Evolutionary conservation across 2,888 invertebrate genomes (phyloP).

Genomic region (Cataglyphis cursor): DNA sequence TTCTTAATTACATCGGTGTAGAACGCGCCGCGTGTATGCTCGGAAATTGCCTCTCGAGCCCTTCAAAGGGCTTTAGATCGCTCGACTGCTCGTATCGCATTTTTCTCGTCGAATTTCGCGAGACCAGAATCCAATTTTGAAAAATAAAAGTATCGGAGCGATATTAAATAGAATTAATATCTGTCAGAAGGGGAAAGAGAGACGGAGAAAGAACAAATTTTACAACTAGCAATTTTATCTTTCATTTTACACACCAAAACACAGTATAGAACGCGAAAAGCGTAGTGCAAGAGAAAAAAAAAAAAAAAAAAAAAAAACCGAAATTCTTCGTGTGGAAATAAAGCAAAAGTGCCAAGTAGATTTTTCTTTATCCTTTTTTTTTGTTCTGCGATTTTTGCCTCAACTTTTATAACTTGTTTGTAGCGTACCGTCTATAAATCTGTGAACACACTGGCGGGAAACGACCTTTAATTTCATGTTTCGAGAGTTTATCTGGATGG

Average conservation of each 20-base stretch:
- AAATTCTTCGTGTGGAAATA: not conserved
- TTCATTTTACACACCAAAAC: not conserved
- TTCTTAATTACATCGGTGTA: constrained; percentile 34
- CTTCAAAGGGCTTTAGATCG: constrained; percentile 14
- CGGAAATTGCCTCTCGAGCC: constrained; percentile 42
- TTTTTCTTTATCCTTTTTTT: not conserved
- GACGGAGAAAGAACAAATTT: constrained; percentile 16
- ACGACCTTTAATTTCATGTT: constrained; percentile 38
- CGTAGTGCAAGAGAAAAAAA: not conserved
- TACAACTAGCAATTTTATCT: not conserved
- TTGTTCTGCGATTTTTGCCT: not conserved
- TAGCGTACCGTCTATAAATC: constrained; percentile 13
- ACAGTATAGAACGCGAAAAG: not conserved
- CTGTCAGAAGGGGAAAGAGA: not conserved
- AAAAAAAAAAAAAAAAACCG: not conserved
- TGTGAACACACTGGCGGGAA: not conserved
- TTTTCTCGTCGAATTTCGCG: constrained; percentile 24
- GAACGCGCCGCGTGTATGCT: not conserved
- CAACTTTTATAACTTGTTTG: constrained; percentile 32
- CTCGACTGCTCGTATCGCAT: constrained; percentile 26
- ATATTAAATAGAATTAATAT: constrained; percentile 16
- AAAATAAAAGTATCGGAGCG: not conserved
- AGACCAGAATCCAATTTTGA: constrained; percentile 17
- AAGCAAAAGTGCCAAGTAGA: not conserved
- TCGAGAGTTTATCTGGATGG: not conserved